Conservation (phyloP, 2,797 vertebrate species). For the Falco biarmicus region DNA sequence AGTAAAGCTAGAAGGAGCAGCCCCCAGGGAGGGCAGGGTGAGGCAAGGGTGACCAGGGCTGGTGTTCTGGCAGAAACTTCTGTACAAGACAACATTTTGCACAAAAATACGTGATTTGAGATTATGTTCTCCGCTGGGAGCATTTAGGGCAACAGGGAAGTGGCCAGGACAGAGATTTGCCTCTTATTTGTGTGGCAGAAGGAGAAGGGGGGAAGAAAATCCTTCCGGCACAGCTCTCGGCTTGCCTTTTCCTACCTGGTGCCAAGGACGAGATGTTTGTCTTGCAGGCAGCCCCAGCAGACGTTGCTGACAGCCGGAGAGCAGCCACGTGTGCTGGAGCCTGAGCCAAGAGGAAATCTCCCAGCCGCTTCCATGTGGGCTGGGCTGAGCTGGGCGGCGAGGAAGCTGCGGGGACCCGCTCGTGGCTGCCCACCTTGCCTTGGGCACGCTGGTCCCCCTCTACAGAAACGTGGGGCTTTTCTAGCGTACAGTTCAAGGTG, state of each 20-base stretch:
- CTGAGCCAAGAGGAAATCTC: slow-evolving; percentile 41
- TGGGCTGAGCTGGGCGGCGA: neutral
- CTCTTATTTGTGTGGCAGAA: neutral
- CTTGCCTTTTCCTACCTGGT: neutral
- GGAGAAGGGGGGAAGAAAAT: neutral
- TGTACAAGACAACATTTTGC: neutral
- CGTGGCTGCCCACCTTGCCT: neutral
- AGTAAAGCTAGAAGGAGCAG: neutral
- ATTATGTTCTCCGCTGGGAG: neutral
- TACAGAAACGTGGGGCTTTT: neutral
- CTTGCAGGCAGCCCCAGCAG: neutral
- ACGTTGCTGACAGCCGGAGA: neutral
- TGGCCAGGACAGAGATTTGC: neutral
- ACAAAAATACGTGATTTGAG: neutral
- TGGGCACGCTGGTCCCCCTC: neutral
- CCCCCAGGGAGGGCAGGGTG: neutral
- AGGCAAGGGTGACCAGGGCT: neutral
- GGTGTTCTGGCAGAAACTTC: neutral
- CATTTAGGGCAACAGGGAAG: neutral
- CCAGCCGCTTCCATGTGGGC: neutral
- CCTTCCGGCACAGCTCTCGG: neutral
- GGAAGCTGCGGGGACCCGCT: neutral
- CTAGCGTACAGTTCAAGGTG: neutral
- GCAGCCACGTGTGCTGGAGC: neutral
- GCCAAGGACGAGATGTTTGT: slow-evolving; percentile 49